Evolutionary conservation across 2,113 vertebrate genomes (phyloP).

Genomic region (Shinisaurus crocodilurus): DNA sequence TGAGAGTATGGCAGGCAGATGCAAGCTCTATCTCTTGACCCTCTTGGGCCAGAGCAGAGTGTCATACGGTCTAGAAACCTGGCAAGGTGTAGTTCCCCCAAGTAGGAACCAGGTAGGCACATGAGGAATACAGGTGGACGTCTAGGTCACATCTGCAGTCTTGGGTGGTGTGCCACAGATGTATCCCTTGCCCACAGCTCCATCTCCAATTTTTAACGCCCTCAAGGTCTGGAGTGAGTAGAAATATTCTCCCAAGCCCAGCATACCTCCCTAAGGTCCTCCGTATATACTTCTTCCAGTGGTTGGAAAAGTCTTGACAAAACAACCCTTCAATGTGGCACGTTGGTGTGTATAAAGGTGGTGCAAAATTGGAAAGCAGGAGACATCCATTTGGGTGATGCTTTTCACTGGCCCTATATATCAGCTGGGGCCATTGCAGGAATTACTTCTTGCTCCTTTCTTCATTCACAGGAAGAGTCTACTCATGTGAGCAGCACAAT

Average conservation of each 20-base stretch:
- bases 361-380: slow-evolving; percentile 18
- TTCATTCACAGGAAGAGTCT: neutral
- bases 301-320: slow-evolving; percentile 9
- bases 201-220: slow-evolving; percentile 17
- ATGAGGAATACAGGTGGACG: slow-evolving; percentile 29
- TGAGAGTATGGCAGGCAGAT: slow-evolving; percentile 36
- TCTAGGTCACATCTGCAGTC: slow-evolving; percentile 27
- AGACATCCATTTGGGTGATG: neutral
- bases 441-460: neutral
- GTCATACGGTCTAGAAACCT: slow-evolving; percentile 27
- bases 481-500: neutral
- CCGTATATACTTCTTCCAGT: slow-evolving; percentile 4
- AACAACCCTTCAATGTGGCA: slow-evolving; percentile 29
- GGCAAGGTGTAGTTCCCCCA: slow-evolving; percentile 24
- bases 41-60: slow-evolving; percentile 29
- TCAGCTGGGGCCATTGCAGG: neutral
- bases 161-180: slow-evolving; percentile 12
- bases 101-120: slow-evolving; percentile 38
- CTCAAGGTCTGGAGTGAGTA: slow-evolving; percentile 9
- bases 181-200: slow-evolving; percentile 12
- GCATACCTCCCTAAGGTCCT: slow-evolving; percentile 19
- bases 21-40: slow-evolving; percentile 16
- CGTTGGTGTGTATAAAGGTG: slow-evolving; percentile 36
- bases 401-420: neutral
- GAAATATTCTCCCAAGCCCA: neutral